Evolutionary conservation across 2,113 vertebrate genomes (phyloP), one percentile per base, ranked within the genome.

Genomic region (Suncus etruscus): DNA sequence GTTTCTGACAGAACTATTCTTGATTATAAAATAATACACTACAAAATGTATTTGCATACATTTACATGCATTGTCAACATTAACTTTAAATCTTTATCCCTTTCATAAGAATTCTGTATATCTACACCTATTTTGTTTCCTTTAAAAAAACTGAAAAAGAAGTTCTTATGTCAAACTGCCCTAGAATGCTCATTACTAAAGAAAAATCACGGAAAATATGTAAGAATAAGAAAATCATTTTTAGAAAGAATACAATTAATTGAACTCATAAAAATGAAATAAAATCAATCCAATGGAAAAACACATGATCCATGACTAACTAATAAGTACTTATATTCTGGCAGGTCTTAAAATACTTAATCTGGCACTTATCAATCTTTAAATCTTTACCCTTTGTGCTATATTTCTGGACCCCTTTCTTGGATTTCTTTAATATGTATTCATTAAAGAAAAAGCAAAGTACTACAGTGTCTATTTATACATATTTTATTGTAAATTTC

Each of bases 141-240:
- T 83, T 86, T 73, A 58, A 24, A 45, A 39, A 4, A 86, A 81
- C 29, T 68, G 11, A 86, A 25, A 20, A 20, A 25, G 82, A 69
- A 48, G 14, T 69, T 91, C 22, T 32, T 66, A 74, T 22, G 63
- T n/a, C 48, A 78, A 47, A 85, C 8, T 81, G 2, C 8, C 29
- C 24, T n/a, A 25, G 48, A 85, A 87, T 45, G 11, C n/a, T 75
- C 25, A 86, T 4, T 78, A 27, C 3, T 87, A 12, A 83, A 82
- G n/a, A n/a, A 31, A 81, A 73, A 66, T 50, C 85, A 9, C n/a
- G 87, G 58, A 63, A 83, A 58, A 84, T 86, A 18, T 70, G 0
- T 69, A 78, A 74, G 29, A 66, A 91, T 45, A 10, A 73, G n/a
- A 87, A 84, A 96, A 70, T 73, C 2, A 66, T 50, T 51, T 45